Conservation (phyloP, 2,888 invertebrate genomes). For the Xestia c-nigrum region DNA sequence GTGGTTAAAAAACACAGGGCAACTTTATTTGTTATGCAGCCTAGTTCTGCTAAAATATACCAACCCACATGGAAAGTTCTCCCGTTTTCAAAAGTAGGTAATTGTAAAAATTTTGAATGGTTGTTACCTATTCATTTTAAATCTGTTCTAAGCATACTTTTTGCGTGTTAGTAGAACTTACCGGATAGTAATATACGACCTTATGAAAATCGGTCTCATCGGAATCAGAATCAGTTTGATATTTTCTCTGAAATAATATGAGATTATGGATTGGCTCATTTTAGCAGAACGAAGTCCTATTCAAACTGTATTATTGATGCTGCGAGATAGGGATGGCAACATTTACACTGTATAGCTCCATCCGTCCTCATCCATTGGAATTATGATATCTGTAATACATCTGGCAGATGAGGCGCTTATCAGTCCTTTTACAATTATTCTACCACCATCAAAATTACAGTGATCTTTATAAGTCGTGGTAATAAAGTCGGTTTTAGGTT, state of each 20-base stretch:
- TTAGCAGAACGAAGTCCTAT: background rate
- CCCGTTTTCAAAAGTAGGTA: background rate
- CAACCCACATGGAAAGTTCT: background rate
- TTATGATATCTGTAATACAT: background rate
- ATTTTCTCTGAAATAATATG: background rate
- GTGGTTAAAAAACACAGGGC: background rate
- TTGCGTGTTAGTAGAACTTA: background rate
- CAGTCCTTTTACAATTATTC: background rate
- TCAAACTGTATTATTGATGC: background rate
- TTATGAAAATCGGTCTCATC: background rate
- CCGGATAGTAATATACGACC: background rate
- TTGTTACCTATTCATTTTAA: background rate
- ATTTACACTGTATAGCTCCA: background rate
- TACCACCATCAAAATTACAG: background rate
- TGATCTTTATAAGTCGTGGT: background rate
- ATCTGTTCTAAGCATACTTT: background rate
- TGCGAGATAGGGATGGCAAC: background rate
- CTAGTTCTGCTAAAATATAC: background rate
- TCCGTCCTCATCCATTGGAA: background rate
- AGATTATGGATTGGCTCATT: background rate
- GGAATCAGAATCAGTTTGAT: background rate
- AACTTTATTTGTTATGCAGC: background rate
- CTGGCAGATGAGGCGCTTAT: background rate
- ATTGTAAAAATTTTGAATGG: background rate
- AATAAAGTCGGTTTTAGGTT: background rate